Evolutionary conservation across 1,140 invertebrate species (phyloP), one percentile per base, ranked within the genome.

Genomic region (Papilio helenus): DNA sequence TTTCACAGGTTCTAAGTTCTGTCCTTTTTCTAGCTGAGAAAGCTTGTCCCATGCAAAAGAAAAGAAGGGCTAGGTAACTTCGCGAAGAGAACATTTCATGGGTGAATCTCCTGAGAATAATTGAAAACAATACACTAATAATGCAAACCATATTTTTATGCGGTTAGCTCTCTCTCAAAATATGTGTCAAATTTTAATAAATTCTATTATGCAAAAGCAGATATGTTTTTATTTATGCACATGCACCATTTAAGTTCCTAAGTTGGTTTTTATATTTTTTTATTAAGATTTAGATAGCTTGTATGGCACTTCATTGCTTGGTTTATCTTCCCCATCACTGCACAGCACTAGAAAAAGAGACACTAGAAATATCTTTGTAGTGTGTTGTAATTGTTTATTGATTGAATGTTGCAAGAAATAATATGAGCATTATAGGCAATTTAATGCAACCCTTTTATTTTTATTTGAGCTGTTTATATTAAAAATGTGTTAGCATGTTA

Each of bases 151-250:
- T n/a, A 55, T 55, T n/a, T 9, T n/a, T 55, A 55, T 55, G 51
- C 20, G n/a, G 51, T 55, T 55, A 20, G 51, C 51, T 18, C 9
- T 55, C 51, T 55, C 51, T n/a, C 18, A 20, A 20, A n/a, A 8
- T n/a, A 55, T 55, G 51, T 55, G 20, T 55, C 4, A n/a, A 51
- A 51, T 55, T 2, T 20, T 55, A 55, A 55, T 55, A 55, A 55
- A 55, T 55, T n/a, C 18, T 55, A 4, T 55, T 55, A 20, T 20
- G 7, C 51, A 55, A 18, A 55, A 55, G 8, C 51, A 55, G 51
- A n/a, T 55, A 55, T 55, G 51, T 55, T 55, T 55, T 55, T 55
- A 55, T 55, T 55, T 55, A 10, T 55, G 51, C 51, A 55, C 18
- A 55, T 55, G 51, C n/a, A 20, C 18, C 51, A 55, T 55, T 20